Evolutionary conservation across 2,797 vertebrate genomes (phyloP), one percentile per base, ranked within the genome.

Genomic region (Sphaeramia orbicularis): DNA sequence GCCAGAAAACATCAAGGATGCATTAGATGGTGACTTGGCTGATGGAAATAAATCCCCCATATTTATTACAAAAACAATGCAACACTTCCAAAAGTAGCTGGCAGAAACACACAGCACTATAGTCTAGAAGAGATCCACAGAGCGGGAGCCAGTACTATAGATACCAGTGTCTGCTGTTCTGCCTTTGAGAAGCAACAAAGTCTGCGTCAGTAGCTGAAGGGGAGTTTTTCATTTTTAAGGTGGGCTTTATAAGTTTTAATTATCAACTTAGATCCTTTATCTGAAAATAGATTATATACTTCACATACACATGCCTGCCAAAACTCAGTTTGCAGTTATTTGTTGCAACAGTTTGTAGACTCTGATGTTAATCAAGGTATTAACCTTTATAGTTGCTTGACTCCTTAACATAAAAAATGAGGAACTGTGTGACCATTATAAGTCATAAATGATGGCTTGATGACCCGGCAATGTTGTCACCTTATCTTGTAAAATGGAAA

Each of bases 11-110:
- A 79, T 76, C 75, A 80, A 72, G 50, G 51, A 64, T 57, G 40
- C 21, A 69, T 74, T 72, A 72, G 58, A 74, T 86, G 38, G 50
- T 57, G 41, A 80, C 68, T 68, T 81, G 71, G 56, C 57, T 60
- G 24, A 41, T 55, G 42, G 57, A 71, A 67, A 76, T 27, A 60
- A 67, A 76, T 43, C 43, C 37, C 50, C 1, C 10, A 44, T 55
- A 64, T 72, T 57, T 54, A 54, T 72, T 50, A 44, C 32, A 61
- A 76, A 79, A 79, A 78, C 62, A 71, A 66, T 53, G 64, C 73
- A 72, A 50, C 38, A 58, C 60, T 52, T 81, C 60, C 41, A 77
- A 70, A 24, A 65, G n/a, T 61, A 53, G 35, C 52, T 78, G 76
- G 74, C 50, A 61, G 30, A 68, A 58, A 71, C 47, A 68, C 41